These are phyloP conservation scores for Hucho hucho DNA, from an alignment of 2,113 vertebrate species.

Conservation along the genomic window DNA sequence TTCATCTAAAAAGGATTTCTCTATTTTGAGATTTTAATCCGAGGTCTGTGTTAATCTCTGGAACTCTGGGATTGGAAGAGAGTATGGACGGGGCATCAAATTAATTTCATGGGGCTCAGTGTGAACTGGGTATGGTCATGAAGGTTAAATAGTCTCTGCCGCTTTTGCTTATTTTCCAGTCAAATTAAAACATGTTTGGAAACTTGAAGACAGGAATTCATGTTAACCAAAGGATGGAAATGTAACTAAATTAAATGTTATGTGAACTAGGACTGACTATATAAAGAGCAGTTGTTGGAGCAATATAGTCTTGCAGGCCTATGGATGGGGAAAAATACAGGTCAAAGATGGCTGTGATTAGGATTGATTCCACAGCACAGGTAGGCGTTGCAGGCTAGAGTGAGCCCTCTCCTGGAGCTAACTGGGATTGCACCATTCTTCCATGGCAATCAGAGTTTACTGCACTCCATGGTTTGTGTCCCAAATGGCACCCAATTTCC, in stretches of 20 bases:
- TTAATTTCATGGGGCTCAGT: conserved; percentile 58
- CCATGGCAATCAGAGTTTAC: background rate
- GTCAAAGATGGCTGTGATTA: too few species aligned
- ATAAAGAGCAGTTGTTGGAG: background rate
- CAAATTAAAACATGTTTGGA: conserved; percentile 20
- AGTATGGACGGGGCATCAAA: conserved; percentile 57
- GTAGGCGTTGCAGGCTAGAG: conserved; percentile 14
- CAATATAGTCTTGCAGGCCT: conserved; percentile 1
- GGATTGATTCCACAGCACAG: background rate
- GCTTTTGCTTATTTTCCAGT: conserved; percentile 41
- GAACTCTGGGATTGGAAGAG: conserved; percentile 63
- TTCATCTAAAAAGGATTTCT: conserved; percentile 74
- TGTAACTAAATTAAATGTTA: background rate
- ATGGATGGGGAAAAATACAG: background rate
- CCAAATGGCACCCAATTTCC: too few species aligned
- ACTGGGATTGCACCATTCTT: conserved; percentile 30
- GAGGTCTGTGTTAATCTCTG: conserved; percentile 72
- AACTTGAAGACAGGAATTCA: background rate
- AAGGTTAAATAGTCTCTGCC: conserved; percentile 58
- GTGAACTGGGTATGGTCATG: conserved; percentile 42
- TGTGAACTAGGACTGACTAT: background rate
- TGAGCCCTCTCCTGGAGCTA: conserved; percentile 56
- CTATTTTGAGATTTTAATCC: conserved; percentile 77
- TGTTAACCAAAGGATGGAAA: conserved; percentile 10
- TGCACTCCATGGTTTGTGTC: too few species aligned